Evolutionary conservation across 2,797 vertebrate species (phyloP), one percentile per base, ranked within the genome.

Genomic region (Chloroceryle inda): DNA sequence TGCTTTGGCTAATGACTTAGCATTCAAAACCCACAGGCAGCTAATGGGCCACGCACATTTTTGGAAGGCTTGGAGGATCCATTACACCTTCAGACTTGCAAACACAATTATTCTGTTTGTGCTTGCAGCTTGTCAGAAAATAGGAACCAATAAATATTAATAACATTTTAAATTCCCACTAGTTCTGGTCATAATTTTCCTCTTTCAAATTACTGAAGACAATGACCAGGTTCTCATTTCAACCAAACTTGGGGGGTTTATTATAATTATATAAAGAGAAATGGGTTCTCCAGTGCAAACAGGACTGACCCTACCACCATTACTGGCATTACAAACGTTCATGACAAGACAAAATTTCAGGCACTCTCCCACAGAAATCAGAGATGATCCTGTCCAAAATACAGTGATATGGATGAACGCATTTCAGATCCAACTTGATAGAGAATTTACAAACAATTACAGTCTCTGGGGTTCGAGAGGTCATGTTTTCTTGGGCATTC

Each of bases 131-230:
- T 66, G n/a, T 67, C 44, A 83, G 66, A 88, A 94, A 95, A 85
- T 81, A 90, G 42, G 75, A 77, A 93, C 96, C 69, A 91, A 79
- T 27, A 33, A 53, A 59, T 76, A 69, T 49, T 81, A 3, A 94
- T 89, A 95, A 53, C 64, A 80, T 72, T 92, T 87, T 63, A 40
- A 96, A 96, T 77, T 96, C 81, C 89, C 78, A 64, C 5, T 49
- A 82, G 26, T 33, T 85, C n/a, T 55, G n/a, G 17, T 38, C 49
- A 78, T 91, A 85, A 84, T 92, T 96, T 96, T 79, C n/a, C 52
- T 72, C 79, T 96, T 96, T 92, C 78, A 92, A 80, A 75, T 77
- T 96, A 68, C 78, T 88, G 58, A 88, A 81, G 29, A 95, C 85
- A 82, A 96, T 52, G 13, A 77, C 84, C 45, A n/a, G 74, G 47